Evolutionary conservation across 2,888 invertebrate genomes (phyloP).

Genomic region (Laothoe populi): DNA sequence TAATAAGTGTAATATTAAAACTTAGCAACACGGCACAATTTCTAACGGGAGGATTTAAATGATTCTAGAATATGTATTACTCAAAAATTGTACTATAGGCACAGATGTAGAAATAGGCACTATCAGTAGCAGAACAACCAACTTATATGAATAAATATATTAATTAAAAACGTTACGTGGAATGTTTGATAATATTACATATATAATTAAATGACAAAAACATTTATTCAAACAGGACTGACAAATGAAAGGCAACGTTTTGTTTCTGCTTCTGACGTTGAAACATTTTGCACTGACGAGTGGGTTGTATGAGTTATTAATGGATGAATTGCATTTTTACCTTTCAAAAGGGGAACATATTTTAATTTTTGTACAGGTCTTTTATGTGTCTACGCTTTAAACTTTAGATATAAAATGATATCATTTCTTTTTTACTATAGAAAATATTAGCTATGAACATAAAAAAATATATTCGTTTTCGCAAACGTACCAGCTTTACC

Average conservation of each 20-base stretch:
- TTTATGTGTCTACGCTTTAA: no score
- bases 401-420: no score
- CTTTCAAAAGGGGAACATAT: slow-evolving; percentile 19
- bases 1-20: neutral
- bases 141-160: no score
- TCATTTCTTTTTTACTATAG: no score
- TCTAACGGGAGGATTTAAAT: neutral
- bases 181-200: neutral
- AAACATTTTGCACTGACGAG: slow-evolving; percentile 14
- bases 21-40: neutral
- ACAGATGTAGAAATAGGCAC: no score
- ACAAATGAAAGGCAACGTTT: neutral
- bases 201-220: neutral
- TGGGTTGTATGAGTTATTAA: slow-evolving; percentile 24
- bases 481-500: no score
- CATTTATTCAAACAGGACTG: neutral
- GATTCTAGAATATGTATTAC: no score
- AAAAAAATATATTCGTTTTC: no score
- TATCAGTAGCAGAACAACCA: no score
- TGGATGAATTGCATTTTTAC: slow-evolving; percentile 30
- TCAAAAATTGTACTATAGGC: no score
- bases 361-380: slow-evolving; percentile 8
- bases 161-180: neutral
- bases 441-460: no score
- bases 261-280: neutral